phyloP scores from a whole-genome alignment of 2,888 invertebrate species.

The Agonopterix alstromeriana region DNA sequence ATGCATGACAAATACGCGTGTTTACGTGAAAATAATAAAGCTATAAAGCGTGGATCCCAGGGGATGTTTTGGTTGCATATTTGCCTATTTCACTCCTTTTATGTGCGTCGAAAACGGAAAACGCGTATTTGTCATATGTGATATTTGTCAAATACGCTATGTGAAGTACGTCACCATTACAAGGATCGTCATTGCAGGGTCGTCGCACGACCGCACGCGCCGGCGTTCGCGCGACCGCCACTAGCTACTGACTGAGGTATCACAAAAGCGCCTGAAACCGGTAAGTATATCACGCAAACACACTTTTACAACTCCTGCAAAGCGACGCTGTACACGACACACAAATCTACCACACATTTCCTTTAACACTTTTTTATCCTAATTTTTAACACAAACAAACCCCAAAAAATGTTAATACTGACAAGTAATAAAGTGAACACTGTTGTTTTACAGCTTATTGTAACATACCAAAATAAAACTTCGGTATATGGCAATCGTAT shows the following conservation, averaged over 20 bases:
- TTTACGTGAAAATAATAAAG: too few relatives aligned
- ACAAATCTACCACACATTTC: constrained; percentile 3
- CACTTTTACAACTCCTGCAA: neutral
- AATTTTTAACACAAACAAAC: constrained; percentile 16
- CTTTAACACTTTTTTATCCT: constrained; percentile 4
- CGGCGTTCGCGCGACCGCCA: constrained; percentile 69
- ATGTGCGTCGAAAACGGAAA: too few relatives aligned
- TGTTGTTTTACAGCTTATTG: constrained; percentile 72
- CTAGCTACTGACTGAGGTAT: constrained; percentile 72
- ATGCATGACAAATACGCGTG: too few relatives aligned
- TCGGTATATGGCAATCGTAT: constrained; percentile 68
- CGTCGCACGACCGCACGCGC: constrained; percentile 57
- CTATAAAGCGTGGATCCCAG: too few relatives aligned
- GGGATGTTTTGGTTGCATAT: too few relatives aligned
- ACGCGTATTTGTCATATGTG: too few relatives aligned
- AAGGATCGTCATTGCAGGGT: constrained; percentile 27
- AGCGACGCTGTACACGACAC: neutral
- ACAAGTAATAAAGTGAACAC: constrained; percentile 70
- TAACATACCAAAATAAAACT: constrained; percentile 71
- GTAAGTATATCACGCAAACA: constrained; percentile 48
- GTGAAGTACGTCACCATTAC: too few relatives aligned
- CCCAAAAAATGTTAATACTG: constrained; percentile 33
- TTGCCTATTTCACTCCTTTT: too few relatives aligned
- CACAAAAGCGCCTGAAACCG: constrained; percentile 67
- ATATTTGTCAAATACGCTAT: too few relatives aligned